Percentiles rank a stretch among this genome's conserved stretches.
Evolutionary conservation across 2,797 vertebrate species (phyloP).

Genomic region (Petrocephalus schoutedeni): DNA sequence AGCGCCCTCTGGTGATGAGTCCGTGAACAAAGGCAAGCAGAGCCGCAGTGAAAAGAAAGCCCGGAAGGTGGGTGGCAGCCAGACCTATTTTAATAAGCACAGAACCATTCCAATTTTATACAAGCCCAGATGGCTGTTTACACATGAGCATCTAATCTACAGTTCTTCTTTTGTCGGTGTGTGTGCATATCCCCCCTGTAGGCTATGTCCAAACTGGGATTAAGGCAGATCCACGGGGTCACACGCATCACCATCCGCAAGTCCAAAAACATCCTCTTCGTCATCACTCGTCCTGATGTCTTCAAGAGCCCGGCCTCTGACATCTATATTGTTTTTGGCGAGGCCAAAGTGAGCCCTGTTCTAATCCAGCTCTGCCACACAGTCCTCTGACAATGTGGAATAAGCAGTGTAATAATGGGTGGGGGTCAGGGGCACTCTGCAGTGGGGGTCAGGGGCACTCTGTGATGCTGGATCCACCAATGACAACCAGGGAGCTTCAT

Average conservation of each 20-base stretch:
- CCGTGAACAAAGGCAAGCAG: constrained; percentile 82
- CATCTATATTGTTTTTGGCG: constrained; percentile 95
- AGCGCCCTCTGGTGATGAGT: constrained; percentile 71
- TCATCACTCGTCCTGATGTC: constrained; percentile 92
- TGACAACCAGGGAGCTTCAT: not conserved
- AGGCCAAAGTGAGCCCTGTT: constrained; percentile 73
- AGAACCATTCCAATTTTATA: not conserved
- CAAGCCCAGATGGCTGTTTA: not conserved
- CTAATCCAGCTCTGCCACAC: not conserved
- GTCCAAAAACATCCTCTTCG: constrained; percentile 96
- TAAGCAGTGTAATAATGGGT: not conserved
- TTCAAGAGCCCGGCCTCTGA: constrained; percentile 96
- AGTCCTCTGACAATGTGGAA: not conserved
- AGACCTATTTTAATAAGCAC: constrained; percentile 15
- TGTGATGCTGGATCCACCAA: not conserved
- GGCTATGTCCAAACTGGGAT: constrained; percentile 96
- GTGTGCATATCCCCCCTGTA: constrained; percentile 39
- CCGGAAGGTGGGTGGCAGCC: constrained; percentile 74
- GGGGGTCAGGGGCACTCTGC: not conserved
- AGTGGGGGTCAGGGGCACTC: not conserved
- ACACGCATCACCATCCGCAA: constrained; percentile 97
- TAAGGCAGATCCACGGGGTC: constrained; percentile 89
- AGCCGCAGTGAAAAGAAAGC: constrained; percentile 97
- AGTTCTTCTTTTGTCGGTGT: not conserved
- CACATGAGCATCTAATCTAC: not conserved